phyloP scores from a whole-genome alignment of 2,113 vertebrate species.

The Capreolus pygargus region DNA sequence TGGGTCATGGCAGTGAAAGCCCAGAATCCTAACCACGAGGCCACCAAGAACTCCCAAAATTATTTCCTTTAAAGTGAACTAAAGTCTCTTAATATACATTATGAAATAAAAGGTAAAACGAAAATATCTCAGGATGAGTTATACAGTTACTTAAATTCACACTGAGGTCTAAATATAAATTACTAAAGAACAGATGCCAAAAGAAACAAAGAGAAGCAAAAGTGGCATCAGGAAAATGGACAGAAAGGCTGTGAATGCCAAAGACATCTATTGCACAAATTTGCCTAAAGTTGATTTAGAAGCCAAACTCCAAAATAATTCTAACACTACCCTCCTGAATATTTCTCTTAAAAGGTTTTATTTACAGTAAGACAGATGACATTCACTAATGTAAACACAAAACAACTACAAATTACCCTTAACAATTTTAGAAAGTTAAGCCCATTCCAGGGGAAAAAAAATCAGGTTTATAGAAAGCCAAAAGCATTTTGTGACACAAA shows the following conservation, averaged over 20 bases:
- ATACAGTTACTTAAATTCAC: constrained; percentile 3
- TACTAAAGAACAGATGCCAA: neutral
- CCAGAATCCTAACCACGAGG: neutral
- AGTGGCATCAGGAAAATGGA: neutral
- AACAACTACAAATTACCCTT: neutral
- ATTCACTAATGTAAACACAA: constrained; percentile 17
- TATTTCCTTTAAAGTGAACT: constrained; percentile 17
- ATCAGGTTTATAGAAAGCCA: constrained; percentile 2
- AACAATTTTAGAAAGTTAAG: constrained; percentile 15
- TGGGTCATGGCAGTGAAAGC: neutral
- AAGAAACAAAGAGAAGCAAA: neutral
- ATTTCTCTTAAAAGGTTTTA: neutral
- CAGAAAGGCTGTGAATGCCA: neutral
- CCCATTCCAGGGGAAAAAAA: neutral
- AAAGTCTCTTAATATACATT: neutral
- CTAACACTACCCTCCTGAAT: neutral
- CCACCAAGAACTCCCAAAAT: neutral
- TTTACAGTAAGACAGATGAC: neutral
- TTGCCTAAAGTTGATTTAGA: neutral
- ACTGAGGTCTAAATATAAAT: neutral
- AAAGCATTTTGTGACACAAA: neutral
- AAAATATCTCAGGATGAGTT: neutral
- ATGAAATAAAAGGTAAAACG: neutral
- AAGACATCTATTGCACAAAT: neutral
- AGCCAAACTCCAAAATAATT: constrained; percentile 12